Base-by-base conservation (phyloP, 1,140 invertebrate genomes). In the Drosophila pectinifera region DNA sequence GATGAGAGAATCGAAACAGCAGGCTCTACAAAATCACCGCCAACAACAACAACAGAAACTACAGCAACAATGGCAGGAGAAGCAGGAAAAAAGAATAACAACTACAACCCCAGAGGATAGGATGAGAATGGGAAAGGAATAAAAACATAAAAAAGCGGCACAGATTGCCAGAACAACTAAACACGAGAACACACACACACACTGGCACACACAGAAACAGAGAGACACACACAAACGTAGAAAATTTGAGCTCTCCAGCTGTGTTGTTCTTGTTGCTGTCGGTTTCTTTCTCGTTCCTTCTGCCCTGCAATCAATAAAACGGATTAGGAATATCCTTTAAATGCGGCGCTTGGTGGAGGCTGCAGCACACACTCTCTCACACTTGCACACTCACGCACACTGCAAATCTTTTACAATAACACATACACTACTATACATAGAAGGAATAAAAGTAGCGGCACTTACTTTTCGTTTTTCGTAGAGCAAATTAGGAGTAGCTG, bases 321-420 rank as follows among this genome's bases (percentile, higher is more conserved):
- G 84, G 84, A 88, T 88, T 88, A 89, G 84, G 63, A 89, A 84
- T 84, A 88, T 88, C 84, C 84, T 84, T 75, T 88, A 89, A 88
- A 88, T 89, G 84, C 79, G 79, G 43, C 79, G 79, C 70, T 88
- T 77, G 54, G 56, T 72, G 69, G 78, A 86, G 49, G 64, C 73
- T 80, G 73, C 73, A 68, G 13, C 22, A 36, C 46, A 28, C 46
- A 68, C 58, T 26, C 57, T 14, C 55, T n/a, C 45, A 39, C 48
- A 45, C 48, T 49, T 45, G 36, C 20, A 34, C 26, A 67, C 64
- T 68, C 67, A 38, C 48, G 68, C 70, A 56, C 46, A 55, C 49
- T 24, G 58, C 42, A 43, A 74, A 48, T 81, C 78, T 81, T 72
- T 69, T 80, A 80, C 62, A 80, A 85, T 65, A 78, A 82, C 63